Conservation (phyloP, 2,113 vertebrate species). For the Heterotilapia buettikoferi region DNA sequence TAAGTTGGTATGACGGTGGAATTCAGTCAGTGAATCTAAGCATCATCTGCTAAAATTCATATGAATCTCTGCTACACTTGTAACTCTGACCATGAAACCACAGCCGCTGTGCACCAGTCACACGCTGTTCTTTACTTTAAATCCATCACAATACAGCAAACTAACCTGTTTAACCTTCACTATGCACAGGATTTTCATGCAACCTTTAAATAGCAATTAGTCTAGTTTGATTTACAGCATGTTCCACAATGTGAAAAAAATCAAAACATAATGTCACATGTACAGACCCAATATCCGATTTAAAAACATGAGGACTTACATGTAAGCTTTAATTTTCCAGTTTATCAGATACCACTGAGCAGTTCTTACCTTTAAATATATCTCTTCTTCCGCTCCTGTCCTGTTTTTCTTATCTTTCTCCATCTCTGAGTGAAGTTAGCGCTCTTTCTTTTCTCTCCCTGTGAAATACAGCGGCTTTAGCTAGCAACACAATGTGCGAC, state of each 20-base stretch:
- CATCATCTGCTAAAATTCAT: not conserved
- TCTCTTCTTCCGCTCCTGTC: not conserved
- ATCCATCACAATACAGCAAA: not conserved
- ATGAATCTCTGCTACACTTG: not conserved
- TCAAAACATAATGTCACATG: rapidly evolving
- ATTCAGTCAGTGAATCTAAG: not conserved
- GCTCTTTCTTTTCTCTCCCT: rapidly evolving
- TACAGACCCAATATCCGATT: not conserved
- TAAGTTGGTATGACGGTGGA: not conserved
- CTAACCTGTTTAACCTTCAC: rapidly evolving
- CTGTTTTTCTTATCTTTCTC: not conserved
- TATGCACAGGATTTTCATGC: not conserved
- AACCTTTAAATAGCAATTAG: not conserved
- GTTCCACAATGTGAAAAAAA: not conserved
- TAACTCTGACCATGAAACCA: rapidly evolving
- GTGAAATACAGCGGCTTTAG: not conserved
- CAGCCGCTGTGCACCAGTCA: not conserved
- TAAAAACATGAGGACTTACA: not conserved
- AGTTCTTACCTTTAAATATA: not conserved
- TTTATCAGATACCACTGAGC: not conserved
- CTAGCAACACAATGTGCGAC: not conserved
- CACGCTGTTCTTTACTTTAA: not conserved
- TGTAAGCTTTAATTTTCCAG: not conserved
- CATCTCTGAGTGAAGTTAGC: not conserved
- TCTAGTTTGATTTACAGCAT: not conserved